Base-by-base conservation (phyloP, 1,140 invertebrate species). In the Drosophila lini region DNA sequence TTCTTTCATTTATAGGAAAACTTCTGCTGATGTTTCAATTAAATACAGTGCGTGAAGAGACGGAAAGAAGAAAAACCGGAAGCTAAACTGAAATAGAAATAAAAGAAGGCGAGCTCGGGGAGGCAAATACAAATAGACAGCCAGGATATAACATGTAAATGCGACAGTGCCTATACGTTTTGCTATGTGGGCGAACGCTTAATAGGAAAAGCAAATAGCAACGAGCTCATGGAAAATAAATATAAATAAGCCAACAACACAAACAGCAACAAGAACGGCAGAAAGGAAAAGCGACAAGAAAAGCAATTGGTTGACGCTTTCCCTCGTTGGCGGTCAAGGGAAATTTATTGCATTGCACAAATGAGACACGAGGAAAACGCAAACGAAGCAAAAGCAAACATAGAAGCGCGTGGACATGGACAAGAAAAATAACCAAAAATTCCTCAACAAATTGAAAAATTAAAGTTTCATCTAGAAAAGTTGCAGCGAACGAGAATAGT, bases 331-430 rank as follows among this genome's bases (percentile, higher is more conserved):
- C 81, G 80, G 83, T 88, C 84, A 88, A 89, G 73, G 77, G 62
- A 73, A 88, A 88, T 88, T 88, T 88, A 88, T 88, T 83, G 80
- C 83, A 80, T 74, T 83, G 73, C 80, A 82, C 83, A 89, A 88
- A 88, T 88, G 83, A 89, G 83, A 70, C 80, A 89, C 71, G 64
- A 70, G 52, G 65, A 86, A 80, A 56, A 53, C 58, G 48, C 48
- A 48, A 56, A 56, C 61, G 53, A 58, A 57, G 44, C 44, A 80
- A 62, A 80, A 42, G 71, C 47, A 81, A 83, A 84, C 75, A 77
- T 70, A 82, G 44, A 82, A 58, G 5, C 56, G 34, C 68, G 53
- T 40, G 42, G 45, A 45, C 41, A 67, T 42, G 28, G 47, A 73
- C 41, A 74, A 71, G 71, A 82, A 83, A 83, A 77, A 88, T 83